Percentiles rank a stretch among this genome's conserved stretches.
Conservation (phyloP, 2,888 invertebrate species). For the Palloptera scutellata region DNA sequence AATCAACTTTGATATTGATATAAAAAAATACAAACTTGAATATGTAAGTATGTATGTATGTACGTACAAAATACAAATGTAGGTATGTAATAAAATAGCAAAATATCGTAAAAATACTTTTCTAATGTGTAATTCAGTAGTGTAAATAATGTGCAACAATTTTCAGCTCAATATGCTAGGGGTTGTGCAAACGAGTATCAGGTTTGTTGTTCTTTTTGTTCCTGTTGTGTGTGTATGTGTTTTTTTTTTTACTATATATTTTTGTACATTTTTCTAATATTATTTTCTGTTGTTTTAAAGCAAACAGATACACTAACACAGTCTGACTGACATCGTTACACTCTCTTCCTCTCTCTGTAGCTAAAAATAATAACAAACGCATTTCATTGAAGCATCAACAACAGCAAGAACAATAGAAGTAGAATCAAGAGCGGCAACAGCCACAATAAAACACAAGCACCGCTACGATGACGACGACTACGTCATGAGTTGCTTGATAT, state of each 20-base stretch:
- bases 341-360: too few relatives aligned
- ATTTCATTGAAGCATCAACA: too few relatives aligned
- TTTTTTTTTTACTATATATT: background rate
- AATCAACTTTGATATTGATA: background rate
- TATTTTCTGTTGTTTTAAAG: slow-evolving; percentile 10
- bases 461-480: too few relatives aligned
- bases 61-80: too few relatives aligned
- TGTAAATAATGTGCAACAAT: slow-evolving; percentile 60
- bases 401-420: too few relatives aligned
- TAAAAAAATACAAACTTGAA: too few relatives aligned
- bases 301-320: slow-evolving; percentile 17
- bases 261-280: background rate
- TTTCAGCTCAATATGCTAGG: slow-evolving; percentile 58
- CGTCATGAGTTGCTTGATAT: too few relatives aligned
- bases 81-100: background rate
- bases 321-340: too few relatives aligned
- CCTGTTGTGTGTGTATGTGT: background rate
- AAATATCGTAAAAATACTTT: slow-evolving; percentile 16
- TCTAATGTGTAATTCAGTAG: slow-evolving; percentile 58
- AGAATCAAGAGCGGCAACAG: too few relatives aligned
- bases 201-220: background rate
- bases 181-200: slow-evolving; percentile 15
- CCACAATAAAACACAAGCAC: too few relatives aligned
- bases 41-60: background rate
- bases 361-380: too few relatives aligned